These are phyloP conservation scores for Euura saliciscinereae DNA, from an alignment of 1,140 invertebrate species.

Conservation along the genomic window DNA sequence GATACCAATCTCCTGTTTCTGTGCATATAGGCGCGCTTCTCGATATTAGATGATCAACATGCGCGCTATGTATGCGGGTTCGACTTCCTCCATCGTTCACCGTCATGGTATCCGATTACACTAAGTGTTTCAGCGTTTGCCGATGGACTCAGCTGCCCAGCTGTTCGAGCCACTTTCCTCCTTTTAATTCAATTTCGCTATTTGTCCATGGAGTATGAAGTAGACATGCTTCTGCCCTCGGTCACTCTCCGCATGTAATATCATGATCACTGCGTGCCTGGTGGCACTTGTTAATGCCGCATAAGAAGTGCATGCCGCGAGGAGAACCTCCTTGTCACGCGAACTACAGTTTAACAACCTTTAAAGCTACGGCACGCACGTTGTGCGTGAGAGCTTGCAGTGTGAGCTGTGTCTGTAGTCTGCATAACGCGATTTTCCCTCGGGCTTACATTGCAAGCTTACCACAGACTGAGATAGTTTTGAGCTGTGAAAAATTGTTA, in stretches of 20 bases:
- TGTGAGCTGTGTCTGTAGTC: not conserved
- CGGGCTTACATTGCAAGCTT: not conserved
- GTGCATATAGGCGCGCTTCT: not conserved
- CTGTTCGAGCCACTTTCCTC: slow-evolving; percentile 1
- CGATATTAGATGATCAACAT: not conserved
- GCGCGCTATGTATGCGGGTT: not conserved
- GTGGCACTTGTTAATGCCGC: not conserved
- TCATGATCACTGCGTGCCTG: no score
- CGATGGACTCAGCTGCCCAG: slow-evolving; percentile 15
- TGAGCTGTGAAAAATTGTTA: not conserved
- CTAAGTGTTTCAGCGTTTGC: slow-evolving; percentile 22
- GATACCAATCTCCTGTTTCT: not conserved
- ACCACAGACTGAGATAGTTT: not conserved
- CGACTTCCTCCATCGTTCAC: slow-evolving; percentile 14
- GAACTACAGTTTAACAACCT: not conserved
- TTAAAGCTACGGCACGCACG: not conserved
- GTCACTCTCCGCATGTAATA: not conserved
- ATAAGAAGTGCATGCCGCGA: not conserved
- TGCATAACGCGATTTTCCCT: not conserved
- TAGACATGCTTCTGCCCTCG: not conserved
- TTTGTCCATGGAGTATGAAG: not conserved
- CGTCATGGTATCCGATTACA: slow-evolving; percentile 20
- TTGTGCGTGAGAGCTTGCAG: not conserved
- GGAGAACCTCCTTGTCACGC: slow-evolving; percentile 4
- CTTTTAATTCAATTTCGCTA: not conserved